Base-by-base conservation (phyloP, 2,113 vertebrate genomes). In the Microcebus tavaratra region DNA sequence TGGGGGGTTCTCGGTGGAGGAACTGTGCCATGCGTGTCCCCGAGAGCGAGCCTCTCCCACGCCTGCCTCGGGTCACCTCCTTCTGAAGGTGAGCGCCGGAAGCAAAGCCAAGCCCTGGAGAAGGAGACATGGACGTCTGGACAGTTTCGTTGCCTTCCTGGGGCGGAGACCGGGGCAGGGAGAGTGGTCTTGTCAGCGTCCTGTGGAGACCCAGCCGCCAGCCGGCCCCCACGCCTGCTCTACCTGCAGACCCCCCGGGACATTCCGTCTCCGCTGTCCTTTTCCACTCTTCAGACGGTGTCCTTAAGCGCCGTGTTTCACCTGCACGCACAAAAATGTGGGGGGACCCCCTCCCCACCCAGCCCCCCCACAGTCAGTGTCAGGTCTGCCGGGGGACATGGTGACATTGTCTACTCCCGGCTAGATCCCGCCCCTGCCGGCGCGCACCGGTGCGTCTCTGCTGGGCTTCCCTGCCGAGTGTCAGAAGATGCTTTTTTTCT, bases 101-200 rank as follows among this genome's bases (percentile, higher is more conserved):
- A 21, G 68, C 45, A 29, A 17, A 59, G 20, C 7, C 0, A 1
- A 2, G 25, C 31, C 36, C 14, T 27, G 17, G 45, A 63, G 55
- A 23, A 1, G 34, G 23, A 31, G 50, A 50, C 9, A 0, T 0
- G 5, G 21, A 9, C 31, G 2, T 39, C 45, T 11, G 31, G 29
- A 18, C 0, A 2, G 3, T 5, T 21, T 7, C 0, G 0, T 59
- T 13, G 3, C 15, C 63, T 42, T n/a, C 31, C 7, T 0, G 11
- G 34, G 55, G 36, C 15, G 29, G 39, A 50, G 10, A 68, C 11
- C 3, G 1, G 34, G 34, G n/a, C 14, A n/a, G 23, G 5, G 70
- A 34, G 20, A 29, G 20, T 3, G 10, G 14, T 17, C 17, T 34
- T 55, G 57, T 15, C 42, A 5, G 1, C 10, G 42, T 57, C 57